Evolutionary conservation across 1,140 invertebrate genomes (phyloP), one percentile per base, ranked within the genome.

Genomic region (Heterodera carotae): DNA sequence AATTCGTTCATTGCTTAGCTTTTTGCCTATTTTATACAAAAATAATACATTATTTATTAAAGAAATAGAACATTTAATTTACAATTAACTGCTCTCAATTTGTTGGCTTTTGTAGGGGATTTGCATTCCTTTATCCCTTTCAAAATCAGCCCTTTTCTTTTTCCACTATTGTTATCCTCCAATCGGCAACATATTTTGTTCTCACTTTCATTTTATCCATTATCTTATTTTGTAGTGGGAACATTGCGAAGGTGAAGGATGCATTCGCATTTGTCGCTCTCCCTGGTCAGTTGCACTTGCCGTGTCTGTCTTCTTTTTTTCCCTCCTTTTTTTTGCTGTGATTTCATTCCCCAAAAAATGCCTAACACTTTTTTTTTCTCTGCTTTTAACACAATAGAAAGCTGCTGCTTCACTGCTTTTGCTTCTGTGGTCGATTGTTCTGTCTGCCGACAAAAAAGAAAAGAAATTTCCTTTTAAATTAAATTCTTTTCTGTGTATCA

Each of bases 191-290:
- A n/a, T 56, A 12, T 56, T 22, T 56, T 43, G 39, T 29, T 76
- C 6, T 76, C n/a, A 10, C 12, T 27, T 8, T 60, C 62, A 77
- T 27, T 68, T 60, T 27, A 67, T 59, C 80, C 67, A 31, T 78
- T 48, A 22, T 76, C 18, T 56, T 62, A 25, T 66, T 77, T 78
- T 78, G 76, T 78, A 80, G 78, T 80, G 78, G 78, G 77, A 80
- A 72, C 43, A 36, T 43, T 67, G 27, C n/a, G 67, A 78, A 59
- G 67, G 76, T 22, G 76, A 80, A 34, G 76, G 72, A n/a, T 56
- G 39, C 56, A 48, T 80, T 48, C 67, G 53, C 7, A 66, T 80
- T 15, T 81, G 80, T 71, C 78, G 77, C 18, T 80, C 78, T 36
- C 78, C 78, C 33, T 80, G 78, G 78, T 80, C 31, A 78, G 78